Evolutionary conservation across 2,888 invertebrate genomes (phyloP).

Genomic region (Metacarcinus magister): DNA sequence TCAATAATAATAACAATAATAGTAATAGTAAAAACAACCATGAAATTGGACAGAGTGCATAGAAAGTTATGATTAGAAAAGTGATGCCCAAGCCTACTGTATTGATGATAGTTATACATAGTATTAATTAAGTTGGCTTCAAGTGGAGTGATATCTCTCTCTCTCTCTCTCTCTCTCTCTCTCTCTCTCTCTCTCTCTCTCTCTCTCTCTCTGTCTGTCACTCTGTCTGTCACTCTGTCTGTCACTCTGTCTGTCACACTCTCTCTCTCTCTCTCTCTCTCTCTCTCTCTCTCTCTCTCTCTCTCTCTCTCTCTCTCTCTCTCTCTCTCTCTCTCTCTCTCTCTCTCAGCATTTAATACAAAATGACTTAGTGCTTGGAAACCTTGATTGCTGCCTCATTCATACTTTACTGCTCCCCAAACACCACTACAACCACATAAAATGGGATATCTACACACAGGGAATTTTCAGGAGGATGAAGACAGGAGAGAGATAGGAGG

Average conservation of each 20-base stretch:
- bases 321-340: neutral
- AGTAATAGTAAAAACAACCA: neutral
- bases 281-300: neutral
- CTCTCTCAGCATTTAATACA: neutral
- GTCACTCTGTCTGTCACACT: neutral
- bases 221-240: neutral
- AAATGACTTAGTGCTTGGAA: conserved; percentile 21
- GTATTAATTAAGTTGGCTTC: neutral
- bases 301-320: neutral
- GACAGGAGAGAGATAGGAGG: conserved; percentile 46
- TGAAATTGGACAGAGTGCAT: neutral
- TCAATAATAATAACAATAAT: too few relatives aligned
- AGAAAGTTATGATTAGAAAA: neutral
- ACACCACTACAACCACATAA: neutral
- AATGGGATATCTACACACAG: conserved; percentile 54
- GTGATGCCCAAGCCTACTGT: neutral
- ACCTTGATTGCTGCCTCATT: conserved; percentile 3
- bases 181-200: neutral
- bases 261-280: too few relatives aligned
- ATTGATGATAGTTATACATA: neutral
- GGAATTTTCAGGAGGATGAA: conserved; percentile 43
- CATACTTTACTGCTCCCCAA: neutral
- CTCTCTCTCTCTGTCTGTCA: neutral
- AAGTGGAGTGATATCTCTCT: neutral
- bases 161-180: neutral